Evolutionary conservation across 2,113 vertebrate species (phyloP).

Genomic region (Motacilla tschutschensis): DNA sequence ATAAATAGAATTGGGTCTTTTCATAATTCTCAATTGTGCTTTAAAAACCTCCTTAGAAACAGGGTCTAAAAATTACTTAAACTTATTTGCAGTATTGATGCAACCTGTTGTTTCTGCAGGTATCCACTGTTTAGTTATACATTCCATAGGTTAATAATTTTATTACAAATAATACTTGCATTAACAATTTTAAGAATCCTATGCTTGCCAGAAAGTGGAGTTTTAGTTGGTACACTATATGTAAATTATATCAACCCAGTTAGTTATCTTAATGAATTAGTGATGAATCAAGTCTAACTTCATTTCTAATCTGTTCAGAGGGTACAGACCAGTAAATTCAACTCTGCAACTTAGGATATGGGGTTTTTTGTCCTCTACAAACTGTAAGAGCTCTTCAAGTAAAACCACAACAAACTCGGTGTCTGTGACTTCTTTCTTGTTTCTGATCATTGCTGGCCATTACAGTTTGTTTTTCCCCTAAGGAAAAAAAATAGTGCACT

Average conservation of each 20-base stretch:
- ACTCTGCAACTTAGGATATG: neutral
- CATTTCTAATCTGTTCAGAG: constrained; percentile 61
- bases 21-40: constrained; percentile 36
- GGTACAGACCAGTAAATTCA: constrained; percentile 59
- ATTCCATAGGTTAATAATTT: constrained; percentile 75
- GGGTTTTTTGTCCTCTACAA: neutral
- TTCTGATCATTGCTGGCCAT: constrained; percentile 69
- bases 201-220: constrained; percentile 39
- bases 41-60: constrained; percentile 62
- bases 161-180: constrained; percentile 55
- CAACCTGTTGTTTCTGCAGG: constrained; percentile 62
- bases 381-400: constrained; percentile 64
- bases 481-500: constrained; percentile 69
- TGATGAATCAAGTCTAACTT: constrained; percentile 64
- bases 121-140: constrained; percentile 69
- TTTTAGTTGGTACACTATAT: constrained; percentile 61
- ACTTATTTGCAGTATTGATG: constrained; percentile 68
- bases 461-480: constrained; percentile 61
- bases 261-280: constrained; percentile 51
- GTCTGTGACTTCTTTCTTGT: constrained; percentile 66
- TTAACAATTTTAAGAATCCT: constrained; percentile 51
- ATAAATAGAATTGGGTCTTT: constrained; percentile 56
- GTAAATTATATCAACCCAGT: constrained; percentile 55
- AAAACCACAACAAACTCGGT: constrained; percentile 62
- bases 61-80: constrained; percentile 58